Conservation (phyloP, 2,797 vertebrate genomes). For the Apodemus agrarius region DNA sequence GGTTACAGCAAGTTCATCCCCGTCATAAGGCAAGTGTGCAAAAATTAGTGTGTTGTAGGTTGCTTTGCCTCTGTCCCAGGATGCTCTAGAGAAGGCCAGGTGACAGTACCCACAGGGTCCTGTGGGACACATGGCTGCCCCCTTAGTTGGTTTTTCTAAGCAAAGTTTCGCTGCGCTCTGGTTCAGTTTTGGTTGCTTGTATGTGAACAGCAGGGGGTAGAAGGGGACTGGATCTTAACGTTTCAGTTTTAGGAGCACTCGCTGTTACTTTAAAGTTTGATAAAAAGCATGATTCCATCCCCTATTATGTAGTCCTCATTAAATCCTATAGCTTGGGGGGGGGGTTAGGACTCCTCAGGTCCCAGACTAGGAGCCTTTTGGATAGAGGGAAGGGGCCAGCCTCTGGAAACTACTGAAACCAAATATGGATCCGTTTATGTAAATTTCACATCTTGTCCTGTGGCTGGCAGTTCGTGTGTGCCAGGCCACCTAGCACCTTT, state of each 20-base stretch:
- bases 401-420: slow-evolving; percentile 1
- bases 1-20: background rate
- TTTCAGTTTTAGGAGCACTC: background rate
- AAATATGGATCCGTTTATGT: background rate
- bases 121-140: background rate
- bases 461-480: background rate
- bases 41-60: fast-evolving
- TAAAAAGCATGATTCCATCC: background rate
- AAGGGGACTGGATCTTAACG: background rate
- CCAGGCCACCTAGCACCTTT: background rate
- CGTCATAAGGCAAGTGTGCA: background rate
- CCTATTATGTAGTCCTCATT: background rate
- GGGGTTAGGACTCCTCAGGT: background rate
- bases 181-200: background rate
- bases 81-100: background rate
- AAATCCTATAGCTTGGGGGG: slow-evolving; percentile 11
- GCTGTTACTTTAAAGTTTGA: slow-evolving; percentile 35
- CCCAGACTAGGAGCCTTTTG: background rate
- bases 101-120: background rate
- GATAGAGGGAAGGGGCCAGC: background rate
- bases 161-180: background rate
- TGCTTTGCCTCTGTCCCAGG: background rate
- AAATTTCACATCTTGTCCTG: background rate
- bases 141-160: background rate
- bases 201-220: background rate